Base-by-base conservation (phyloP, 2,888 invertebrate species). In the Autographa pulchrina region DNA sequence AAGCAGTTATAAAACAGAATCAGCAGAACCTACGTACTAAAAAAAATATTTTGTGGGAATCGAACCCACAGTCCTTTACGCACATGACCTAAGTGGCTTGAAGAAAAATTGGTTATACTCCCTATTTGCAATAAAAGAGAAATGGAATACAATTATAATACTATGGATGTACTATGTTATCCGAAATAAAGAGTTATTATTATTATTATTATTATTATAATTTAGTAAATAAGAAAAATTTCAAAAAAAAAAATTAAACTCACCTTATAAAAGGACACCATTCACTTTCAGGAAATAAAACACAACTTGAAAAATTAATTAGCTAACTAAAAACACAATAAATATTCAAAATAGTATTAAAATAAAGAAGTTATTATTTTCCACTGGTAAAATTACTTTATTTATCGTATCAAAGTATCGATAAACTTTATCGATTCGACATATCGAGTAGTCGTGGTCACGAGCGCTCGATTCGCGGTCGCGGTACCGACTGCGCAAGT, bases 261-360 rank as follows among this genome's bases (percentile, higher is more conserved):
- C 74, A 82, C 82, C 70, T 72, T 81, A 70, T 16, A 69, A 67
- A 75, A 81, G 67, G 70, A 72, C 84, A 81, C 79, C 82, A 81
- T 84, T 75, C 84, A 78, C 84, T 81, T 74, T n/a, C 62, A 32
- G 62, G 20, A 56, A 60, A 32, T 43, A 68, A 67, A 62, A 32
- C 62, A 32, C 65, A 54, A 31, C n/a, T 76, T 18, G 20, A 31
- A 38, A 18, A 80, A 68, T 13, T 20, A 62, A 56, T 59, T 6
- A n/a, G 2, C 59, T 20, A 52, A 66, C 25, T 18, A 9, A 38
- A 48, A 52, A 43, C 43, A 58, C 59, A 41, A 68, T 41, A 65
- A 64, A 31, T 31, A 31, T 7, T 32, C 16, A 48, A 61, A 70
- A 58, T 48, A 63, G 3, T 62, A 68, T 67, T 62, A 31, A 16